Evolutionary conservation across 2,888 invertebrate genomes (phyloP), one percentile per base, ranked within the genome.

Genomic region (Halictus ligatus): DNA sequence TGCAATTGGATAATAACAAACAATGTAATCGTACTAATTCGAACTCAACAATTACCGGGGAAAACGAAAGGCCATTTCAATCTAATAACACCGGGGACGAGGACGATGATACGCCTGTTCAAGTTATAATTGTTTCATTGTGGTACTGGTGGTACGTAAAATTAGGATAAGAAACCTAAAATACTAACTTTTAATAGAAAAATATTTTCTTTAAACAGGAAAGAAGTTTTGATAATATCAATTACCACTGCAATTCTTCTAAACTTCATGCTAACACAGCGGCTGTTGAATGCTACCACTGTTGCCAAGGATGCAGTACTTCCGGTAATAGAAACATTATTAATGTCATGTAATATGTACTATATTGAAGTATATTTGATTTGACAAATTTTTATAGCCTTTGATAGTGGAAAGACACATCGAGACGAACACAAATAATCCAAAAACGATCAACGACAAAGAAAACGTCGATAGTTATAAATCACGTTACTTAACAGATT

Each of bases 401-500:
- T 91, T 93, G 71, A 94, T 92, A 82, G 92, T 93, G 71, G 95
- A 95, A 85, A 93, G 91, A 50, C 93, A 93, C 60, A 80, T 91
- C 50, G 90, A 92, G n/a, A 92, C 92, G 85, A 92, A 90, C 83
- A 91, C 86, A 60, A 92, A 69, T 94, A 95, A 76, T 94, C 95
- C 89, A 94, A 94, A 78, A 86, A 94, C 77, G 89, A 93, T 35
- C 79, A 86, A 89, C 15, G 92, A 89, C 85, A 91, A 83, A 91
- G 95, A 89, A 10, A 91, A 88, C 74, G 89, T 90, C 2, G 81
- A 71, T 35, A 93, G 92, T 85, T 95, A 95, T 87, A 92, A 91
- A 40, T 95, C 95, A 1, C 97, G 99, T 73, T 99, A 98, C 94
- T 96, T 97, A 88, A 97, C 96, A 1, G 99, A 99, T 94, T 99